phyloP scores from a whole-genome alignment of 1,140 invertebrate genomes.

The Papilio helenus region DNA sequence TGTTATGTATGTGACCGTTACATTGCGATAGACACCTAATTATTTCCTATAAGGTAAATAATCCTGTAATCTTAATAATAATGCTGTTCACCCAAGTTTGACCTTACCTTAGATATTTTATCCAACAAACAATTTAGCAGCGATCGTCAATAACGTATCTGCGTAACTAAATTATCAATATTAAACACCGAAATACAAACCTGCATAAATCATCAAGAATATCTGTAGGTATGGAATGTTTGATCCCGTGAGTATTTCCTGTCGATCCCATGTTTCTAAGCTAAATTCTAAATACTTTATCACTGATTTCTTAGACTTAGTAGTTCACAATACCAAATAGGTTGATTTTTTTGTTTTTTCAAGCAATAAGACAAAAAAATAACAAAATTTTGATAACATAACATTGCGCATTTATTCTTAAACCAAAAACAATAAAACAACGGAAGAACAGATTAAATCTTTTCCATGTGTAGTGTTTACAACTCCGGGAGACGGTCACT shows the following conservation, averaged over 20 bases:
- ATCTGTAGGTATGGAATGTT: conserved; percentile 80
- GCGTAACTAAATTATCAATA: not conserved
- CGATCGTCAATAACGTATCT: not conserved
- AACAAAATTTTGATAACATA: conserved; percentile 18
- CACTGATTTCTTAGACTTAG: not conserved
- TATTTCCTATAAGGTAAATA: too few relatives aligned
- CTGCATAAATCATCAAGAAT: conserved; percentile 81
- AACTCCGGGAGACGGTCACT: too few relatives aligned
- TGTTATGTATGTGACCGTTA: too few relatives aligned
- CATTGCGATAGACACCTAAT: not conserved
- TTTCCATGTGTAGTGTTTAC: too few relatives aligned
- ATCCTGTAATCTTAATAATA: too few relatives aligned
- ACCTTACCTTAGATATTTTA: too few relatives aligned
- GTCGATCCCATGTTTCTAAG: conserved; percentile 53
- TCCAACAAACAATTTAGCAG: not conserved
- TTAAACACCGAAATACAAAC: conserved; percentile 50
- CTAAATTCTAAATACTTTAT: not conserved
- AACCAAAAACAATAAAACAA: not conserved
- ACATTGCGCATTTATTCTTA: not conserved
- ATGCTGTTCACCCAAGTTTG: too few relatives aligned
- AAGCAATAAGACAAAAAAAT: not conserved
- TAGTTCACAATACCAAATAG: not conserved
- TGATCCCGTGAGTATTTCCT: conserved; percentile 54
- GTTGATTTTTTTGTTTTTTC: not conserved
- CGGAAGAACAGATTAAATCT: not conserved